These are phyloP conservation scores for Synergus itoensis DNA, from an alignment of 2,888 invertebrate genomes.

Conservation along the genomic window DNA sequence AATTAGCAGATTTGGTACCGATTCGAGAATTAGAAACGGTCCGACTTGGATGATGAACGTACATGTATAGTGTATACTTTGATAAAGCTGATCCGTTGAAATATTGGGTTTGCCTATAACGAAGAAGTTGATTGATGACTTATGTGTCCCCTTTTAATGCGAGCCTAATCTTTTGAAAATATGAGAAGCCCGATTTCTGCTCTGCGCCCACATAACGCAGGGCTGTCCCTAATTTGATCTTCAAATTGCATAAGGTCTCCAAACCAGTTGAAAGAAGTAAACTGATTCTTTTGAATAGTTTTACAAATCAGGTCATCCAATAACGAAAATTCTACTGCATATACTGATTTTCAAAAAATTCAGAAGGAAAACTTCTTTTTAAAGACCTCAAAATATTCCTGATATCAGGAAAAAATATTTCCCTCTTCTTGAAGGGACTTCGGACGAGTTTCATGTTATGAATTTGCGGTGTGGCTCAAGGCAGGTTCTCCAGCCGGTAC, in stretches of 20 bases:
- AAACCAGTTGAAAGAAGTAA: background rate
- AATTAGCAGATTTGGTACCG: background rate
- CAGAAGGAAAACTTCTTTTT: too few species aligned
- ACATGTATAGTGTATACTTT: background rate
- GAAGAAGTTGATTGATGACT: slow-evolving; percentile 3
- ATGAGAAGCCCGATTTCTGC: background rate
- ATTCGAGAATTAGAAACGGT: background rate
- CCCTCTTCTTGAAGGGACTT: background rate
- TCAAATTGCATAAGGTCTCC: background rate
- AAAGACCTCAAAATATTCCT: too few species aligned
- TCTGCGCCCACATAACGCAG: background rate
- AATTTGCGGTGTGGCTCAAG: background rate
- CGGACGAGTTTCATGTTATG: background rate
- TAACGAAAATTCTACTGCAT: background rate
- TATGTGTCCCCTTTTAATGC: background rate
- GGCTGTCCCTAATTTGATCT: background rate
- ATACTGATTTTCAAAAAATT: too few species aligned
- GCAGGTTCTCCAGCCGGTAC: background rate
- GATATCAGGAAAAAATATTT: background rate
- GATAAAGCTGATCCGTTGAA: background rate
- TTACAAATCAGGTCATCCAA: background rate
- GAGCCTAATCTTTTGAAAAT: background rate
- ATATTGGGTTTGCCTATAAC: background rate
- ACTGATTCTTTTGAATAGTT: background rate
- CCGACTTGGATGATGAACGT: background rate